A percentile compares a stretch with the other conserved stretches of the same genome.
These are phyloP conservation scores for Drosophila athabasca DNA, from an alignment of 1,140 invertebrate genomes.

Conservation along the genomic window DNA sequence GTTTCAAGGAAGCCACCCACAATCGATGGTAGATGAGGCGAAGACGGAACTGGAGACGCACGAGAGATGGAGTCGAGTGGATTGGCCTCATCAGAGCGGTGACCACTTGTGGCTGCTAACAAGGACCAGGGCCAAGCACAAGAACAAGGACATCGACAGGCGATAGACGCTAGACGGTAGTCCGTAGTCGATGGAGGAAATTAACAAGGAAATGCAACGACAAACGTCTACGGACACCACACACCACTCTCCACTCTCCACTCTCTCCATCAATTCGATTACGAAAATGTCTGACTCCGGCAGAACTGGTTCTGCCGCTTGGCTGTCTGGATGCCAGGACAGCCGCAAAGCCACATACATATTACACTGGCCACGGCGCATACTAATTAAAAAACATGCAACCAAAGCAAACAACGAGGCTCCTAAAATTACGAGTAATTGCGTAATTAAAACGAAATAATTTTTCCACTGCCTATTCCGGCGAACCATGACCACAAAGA, in stretches of 20 bases:
- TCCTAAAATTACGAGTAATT: constrained; percentile 66
- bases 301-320: constrained; percentile 2
- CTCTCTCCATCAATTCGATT: constrained; percentile 54
- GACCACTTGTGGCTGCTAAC: constrained; percentile 77
- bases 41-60: constrained; percentile 12
- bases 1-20: constrained; percentile 42
- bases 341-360: constrained; percentile 34
- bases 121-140: constrained; percentile 37
- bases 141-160: constrained; percentile 33
- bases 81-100: constrained; percentile 73
- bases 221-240: constrained; percentile 41
- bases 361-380: constrained; percentile 47
- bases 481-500: too few relatives aligned
- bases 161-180: constrained; percentile 28
- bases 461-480: constrained; percentile 27
- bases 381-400: constrained; percentile 57
- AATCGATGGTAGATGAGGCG: constrained; percentile 21
- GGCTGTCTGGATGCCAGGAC: constrained; percentile 27
- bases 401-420: constrained; percentile 10
- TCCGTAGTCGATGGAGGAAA: constrained; percentile 32
- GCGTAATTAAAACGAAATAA: constrained; percentile 72
- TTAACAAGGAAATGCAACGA: constrained; percentile 74
- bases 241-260: constrained; percentile 10
- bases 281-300: constrained; percentile 70
- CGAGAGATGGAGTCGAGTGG: constrained; percentile 20